phyloP scores from a whole-genome alignment of 2,888 invertebrate species.

The Catocala sponsa region DNA sequence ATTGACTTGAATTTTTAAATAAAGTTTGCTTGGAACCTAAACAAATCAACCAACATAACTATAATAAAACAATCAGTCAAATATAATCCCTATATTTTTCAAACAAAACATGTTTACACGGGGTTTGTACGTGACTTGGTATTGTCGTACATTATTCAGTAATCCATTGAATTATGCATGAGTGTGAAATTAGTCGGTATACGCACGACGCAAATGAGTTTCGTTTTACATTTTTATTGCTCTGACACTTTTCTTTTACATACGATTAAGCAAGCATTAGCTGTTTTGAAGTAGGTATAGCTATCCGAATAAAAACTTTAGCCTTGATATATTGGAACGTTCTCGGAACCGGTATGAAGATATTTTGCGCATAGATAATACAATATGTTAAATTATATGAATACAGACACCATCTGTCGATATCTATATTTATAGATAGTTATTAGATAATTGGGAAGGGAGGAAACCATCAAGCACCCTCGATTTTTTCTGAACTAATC shows the following conservation, averaged over 20 bases:
- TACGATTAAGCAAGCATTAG: slow-evolving; percentile 33
- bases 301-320: no score
- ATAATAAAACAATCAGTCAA: slow-evolving; percentile 30
- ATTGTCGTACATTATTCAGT: slow-evolving; percentile 66
- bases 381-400: no score
- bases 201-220: slow-evolving; percentile 47
- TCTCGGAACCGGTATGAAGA: no score
- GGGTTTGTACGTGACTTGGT: slow-evolving; percentile 51
- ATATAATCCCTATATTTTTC: slow-evolving; percentile 25
- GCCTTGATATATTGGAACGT: no score
- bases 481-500: no score
- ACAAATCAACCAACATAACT: slow-evolving; percentile 24
- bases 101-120: slow-evolving; percentile 52
- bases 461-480: no score
- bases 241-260: slow-evolving; percentile 52
- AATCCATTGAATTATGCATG: slow-evolving; percentile 69
- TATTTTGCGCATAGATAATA: no score
- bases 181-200: slow-evolving; percentile 63
- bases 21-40: no score
- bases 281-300: neutral
- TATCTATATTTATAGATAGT: no score
- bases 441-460: no score
- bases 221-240: slow-evolving; percentile 69
- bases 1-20: no score
- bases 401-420: no score